Evolutionary conservation across 2,888 invertebrate species (phyloP).

Genomic region (Agrilus biguttatus): DNA sequence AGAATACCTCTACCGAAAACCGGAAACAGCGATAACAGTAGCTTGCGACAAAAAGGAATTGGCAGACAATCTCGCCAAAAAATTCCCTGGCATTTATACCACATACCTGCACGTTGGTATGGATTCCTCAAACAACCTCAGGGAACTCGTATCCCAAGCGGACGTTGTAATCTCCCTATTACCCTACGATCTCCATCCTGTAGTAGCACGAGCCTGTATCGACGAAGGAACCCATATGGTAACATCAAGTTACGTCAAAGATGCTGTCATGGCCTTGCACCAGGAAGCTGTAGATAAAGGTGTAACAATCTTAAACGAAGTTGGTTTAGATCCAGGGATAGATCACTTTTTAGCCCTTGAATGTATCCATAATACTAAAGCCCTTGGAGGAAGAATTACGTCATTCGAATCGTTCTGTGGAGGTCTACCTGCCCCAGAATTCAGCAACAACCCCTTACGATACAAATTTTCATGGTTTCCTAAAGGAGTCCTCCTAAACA

Average conservation of each 20-base stretch:
- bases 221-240: constrained; percentile 81
- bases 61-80: constrained; percentile 66
- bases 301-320: constrained; percentile 88
- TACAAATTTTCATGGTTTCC: constrained; percentile 98
- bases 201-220: constrained; percentile 77
- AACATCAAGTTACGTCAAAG: constrained; percentile 88
- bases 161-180: constrained; percentile 77
- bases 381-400: constrained; percentile 78
- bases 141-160: constrained; percentile 55
- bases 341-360: constrained; percentile 87
- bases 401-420: constrained; percentile 97
- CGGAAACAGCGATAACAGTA: constrained; percentile 67
- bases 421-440: constrained; percentile 92
- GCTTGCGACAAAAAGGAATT: constrained; percentile 59
- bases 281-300: constrained; percentile 72
- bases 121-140: constrained; percentile 53
- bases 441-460: constrained; percentile 75
- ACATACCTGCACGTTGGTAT: constrained; percentile 66
- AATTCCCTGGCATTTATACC: constrained; percentile 65
- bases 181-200: constrained; percentile 80
- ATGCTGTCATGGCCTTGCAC: constrained; percentile 67
- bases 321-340: constrained; percentile 91
- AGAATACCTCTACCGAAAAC: constrained; percentile 80
- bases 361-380: constrained; percentile 85
- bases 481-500: constrained; percentile 80